phyloP scores from a whole-genome alignment of 2,888 invertebrate species.

The Polymixis lichenea region DNA sequence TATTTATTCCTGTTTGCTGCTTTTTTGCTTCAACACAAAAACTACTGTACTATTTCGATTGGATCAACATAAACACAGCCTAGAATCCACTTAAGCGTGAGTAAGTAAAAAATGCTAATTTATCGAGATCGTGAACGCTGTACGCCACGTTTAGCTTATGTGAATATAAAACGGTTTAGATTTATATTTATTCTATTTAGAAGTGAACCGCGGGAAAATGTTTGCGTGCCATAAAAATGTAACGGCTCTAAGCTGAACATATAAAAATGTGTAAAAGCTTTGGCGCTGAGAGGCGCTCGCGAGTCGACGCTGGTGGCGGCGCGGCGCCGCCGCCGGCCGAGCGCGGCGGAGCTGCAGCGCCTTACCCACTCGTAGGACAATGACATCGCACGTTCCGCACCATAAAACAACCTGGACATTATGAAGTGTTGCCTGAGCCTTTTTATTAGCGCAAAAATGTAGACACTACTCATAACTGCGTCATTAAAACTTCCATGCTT shows the following conservation, averaged over 20 bases:
- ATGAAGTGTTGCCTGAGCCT: conserved; percentile 79
- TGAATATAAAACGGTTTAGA: conserved; percentile 52
- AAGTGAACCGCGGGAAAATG: conserved; percentile 61
- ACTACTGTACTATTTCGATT: conserved; percentile 35
- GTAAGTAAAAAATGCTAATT: conserved; percentile 49
- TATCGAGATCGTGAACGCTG: conserved; percentile 52
- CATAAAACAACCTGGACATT: conserved; percentile 88
- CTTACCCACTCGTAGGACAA: conserved; percentile 85
- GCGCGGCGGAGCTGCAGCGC: conserved; percentile 73
- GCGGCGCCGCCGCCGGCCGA: conserved; percentile 61
- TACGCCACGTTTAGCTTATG: conserved; percentile 45
- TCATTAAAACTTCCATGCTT: conserved; percentile 78
- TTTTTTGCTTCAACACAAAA: conserved; percentile 39
- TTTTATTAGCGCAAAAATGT: conserved; percentile 81
- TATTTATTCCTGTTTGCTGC: conserved; percentile 44
- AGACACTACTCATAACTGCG: conserved; percentile 80
- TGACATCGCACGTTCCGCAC: conserved; percentile 90
- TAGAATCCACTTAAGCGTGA: conserved; percentile 32
- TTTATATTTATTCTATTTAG: conserved; percentile 51
- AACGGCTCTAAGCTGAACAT: conserved; percentile 61
- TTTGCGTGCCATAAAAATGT: conserved; percentile 62
- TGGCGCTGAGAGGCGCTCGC: conserved; percentile 59
- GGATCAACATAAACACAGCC: conserved; percentile 47
- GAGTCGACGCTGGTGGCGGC: conserved; percentile 66
- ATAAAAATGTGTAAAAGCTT: conserved; percentile 63